Conservation (phyloP, 2,888 invertebrate genomes). For the Erpobdella octoculata region DNA sequence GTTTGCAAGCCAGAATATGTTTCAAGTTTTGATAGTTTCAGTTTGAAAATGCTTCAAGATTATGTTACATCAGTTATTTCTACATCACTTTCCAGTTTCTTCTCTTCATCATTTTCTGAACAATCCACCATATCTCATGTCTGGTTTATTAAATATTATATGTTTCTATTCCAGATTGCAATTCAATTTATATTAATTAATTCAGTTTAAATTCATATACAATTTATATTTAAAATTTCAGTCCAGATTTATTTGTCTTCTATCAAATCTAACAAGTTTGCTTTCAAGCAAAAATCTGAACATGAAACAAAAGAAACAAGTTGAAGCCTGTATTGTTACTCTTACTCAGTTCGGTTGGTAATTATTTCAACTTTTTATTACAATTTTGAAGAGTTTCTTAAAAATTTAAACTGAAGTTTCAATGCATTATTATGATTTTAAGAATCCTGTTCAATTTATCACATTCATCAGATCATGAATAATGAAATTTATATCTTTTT, state of each 20-base stretch:
- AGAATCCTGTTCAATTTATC: background rate
- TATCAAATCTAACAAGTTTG: constrained; percentile 12
- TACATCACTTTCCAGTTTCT: constrained; percentile 4
- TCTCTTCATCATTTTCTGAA: constrained; percentile 17
- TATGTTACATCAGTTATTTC: constrained; percentile 3
- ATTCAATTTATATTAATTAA: background rate
- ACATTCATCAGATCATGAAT: background rate
- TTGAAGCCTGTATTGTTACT: background rate
- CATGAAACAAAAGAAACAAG: constrained; percentile 9
- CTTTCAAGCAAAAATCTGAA: background rate
- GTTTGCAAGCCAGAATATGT: constrained; percentile 10
- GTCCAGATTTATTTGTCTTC: constrained; percentile 21
- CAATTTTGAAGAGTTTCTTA: too few species aligned
- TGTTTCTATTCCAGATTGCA: too few species aligned
- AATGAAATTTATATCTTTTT: background rate
- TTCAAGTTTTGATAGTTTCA: background rate
- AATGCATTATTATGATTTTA: too few species aligned
- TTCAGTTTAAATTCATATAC: background rate
- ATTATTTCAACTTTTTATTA: background rate
- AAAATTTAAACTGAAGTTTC: too few species aligned
- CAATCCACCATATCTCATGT: constrained; percentile 18
- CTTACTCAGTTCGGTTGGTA: constrained; percentile 25
- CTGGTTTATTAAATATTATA: too few species aligned
- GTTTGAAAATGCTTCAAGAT: background rate
- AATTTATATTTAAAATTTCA: background rate